Evolutionary conservation across 2,113 vertebrate genomes (phyloP), one percentile per base, ranked within the genome.

Genomic region (Vidua macroura): DNA sequence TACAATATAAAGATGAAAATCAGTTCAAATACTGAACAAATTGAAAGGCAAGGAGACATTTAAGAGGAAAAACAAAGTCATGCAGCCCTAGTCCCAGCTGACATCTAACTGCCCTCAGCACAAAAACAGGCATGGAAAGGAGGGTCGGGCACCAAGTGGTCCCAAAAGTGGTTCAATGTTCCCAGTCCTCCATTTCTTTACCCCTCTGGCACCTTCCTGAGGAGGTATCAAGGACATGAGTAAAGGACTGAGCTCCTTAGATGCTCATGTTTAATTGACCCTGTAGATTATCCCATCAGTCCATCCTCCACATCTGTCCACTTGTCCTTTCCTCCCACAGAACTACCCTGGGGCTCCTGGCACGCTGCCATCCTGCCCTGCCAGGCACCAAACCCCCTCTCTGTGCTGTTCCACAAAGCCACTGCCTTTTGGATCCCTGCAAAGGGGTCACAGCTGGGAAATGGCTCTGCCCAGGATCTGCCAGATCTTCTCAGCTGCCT

Each of bases 21-120:
- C 58, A 66, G 44, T 79, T 86, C 77, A 83, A 89, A 91, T 72
- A 88, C 69, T 25, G 49, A 93, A 82, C 86, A 95, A 95, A 93
- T 62, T 79, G 89, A 91, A 94, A 66, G 14, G 74, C 66, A 69
- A 89, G 44, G 78, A 76, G 87, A 66, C 83, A 83, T 53, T 82
- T 79, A 85, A 87, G 53, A 82, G 44, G 74, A 60, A 93, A 93
- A 88, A 6, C 49, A 64, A 92, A 92, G 84, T 79, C 78, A 75
- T 41, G 48, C 52, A 79, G 56, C 66, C 22, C 17, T 72, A 20
- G 30, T 60, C 31, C 35, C 67, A 37, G 58, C 56, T 68, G 66
- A 62, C n/a, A 48, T 64, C 78, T 28, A 83, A 64, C 48, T 6
- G 6, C 30, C 66, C 52, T 88, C 68, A 39, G 77, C 76, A 86